Conservation (phyloP, 2,113 vertebrate species). For the Strix uralensis region DNA sequence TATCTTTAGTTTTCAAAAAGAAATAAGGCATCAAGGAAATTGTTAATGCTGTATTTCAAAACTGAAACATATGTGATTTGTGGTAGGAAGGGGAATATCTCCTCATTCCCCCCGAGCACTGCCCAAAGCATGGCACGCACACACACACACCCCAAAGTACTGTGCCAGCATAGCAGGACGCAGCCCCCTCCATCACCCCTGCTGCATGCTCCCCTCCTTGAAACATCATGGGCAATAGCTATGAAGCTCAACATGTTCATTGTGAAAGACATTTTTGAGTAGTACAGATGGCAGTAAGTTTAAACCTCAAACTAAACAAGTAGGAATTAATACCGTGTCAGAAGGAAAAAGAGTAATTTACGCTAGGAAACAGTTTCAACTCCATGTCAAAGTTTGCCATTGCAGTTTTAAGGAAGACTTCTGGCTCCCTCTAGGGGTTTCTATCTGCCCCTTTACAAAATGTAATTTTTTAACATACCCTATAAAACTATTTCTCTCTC, state of each 20-base stretch:
- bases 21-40: not conserved
- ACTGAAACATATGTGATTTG: not conserved
- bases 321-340: not conserved
- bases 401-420: not conserved
- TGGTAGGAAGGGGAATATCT: not conserved
- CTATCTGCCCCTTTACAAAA: too few relatives aligned
- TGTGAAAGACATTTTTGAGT: not conserved
- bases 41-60: not conserved
- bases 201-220: accelerated
- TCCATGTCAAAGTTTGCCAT: accelerated
- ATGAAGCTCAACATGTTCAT: not conserved
- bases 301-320: not conserved
- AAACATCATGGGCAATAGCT: not conserved
- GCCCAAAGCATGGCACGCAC: not conserved
- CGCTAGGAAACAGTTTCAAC: not conserved
- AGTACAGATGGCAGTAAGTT: not conserved
- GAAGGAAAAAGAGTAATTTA: not conserved
- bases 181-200: not conserved
- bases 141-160: accelerated
- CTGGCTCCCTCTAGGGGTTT: constrained; percentile 66
- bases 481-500: not conserved
- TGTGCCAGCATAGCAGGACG: accelerated
- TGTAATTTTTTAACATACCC: accelerated
- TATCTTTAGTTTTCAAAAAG: not conserved
- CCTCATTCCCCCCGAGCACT: not conserved